Evolutionary conservation across 2,113 vertebrate species (phyloP), one percentile per base, ranked within the genome.

Genomic region (Odontesthes bonariensis): DNA sequence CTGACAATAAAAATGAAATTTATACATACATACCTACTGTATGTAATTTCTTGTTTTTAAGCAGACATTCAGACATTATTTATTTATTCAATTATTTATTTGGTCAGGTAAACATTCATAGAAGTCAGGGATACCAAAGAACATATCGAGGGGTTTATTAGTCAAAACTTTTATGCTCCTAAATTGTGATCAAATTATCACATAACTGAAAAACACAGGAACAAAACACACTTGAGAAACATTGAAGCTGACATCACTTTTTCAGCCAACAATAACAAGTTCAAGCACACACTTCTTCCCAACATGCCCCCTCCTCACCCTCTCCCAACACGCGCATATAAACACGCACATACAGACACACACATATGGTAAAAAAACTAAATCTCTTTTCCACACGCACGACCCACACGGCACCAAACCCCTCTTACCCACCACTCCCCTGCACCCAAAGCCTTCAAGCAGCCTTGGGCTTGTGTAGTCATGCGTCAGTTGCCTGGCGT

Each of bases 191-290:
- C 69, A 87, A 22, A 80, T 82, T 72, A 79, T 81, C 64, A 42
- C 57, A 67, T 35, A 75, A 72, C 22, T 65, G 47, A 67, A 74
- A 91, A 85, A 74, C 49, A 64, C 63, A 8, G 64, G 27, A 84
- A 87, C 82, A 87, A 91, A 87, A 90, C 73, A 74, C 84, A 88
- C 88, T 87, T 27, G 52, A 87, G 85, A 82, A 77, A 85, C 69
- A 87, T 58, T 79, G 87, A 87, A 82, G 85, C 83, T 90, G 90
- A 90, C 89, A 88, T 86, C 74, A 86, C 81, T 86, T 82, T 87
- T 86, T 73, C 74, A 81, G 86, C 87, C 83, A 91, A 91, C 87
- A 90, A 86, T 91, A 85, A 90, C 80, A 85, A 89, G 91, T 88
- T 87, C 86, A 90, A 86, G 86, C 84, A 92, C 81, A 87, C 80